Base-by-base conservation (phyloP, 2,888 invertebrate species). In the Ptilodon capucinus region DNA sequence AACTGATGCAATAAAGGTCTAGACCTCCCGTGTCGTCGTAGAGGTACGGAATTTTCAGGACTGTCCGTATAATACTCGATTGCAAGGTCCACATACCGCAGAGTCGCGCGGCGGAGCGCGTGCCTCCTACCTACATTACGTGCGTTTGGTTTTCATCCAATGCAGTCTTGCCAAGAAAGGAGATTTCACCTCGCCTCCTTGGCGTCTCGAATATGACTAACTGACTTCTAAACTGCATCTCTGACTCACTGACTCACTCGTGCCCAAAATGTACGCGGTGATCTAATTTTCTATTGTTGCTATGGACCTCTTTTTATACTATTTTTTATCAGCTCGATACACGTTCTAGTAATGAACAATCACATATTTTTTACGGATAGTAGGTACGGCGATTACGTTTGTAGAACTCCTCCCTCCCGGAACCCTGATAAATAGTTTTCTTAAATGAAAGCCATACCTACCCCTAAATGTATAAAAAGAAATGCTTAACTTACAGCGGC, bases 251-350 rank as follows among this genome's bases (percentile, higher is more conserved):
- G 46, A 7, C 21, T 9, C 50, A 46, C 60, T 48, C 51, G 46
- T 52, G 44, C 60, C 64, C 40, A 61, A 66, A 55, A 50, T 13
- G 65, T 54, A 32, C 16, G 16, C 48, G 68, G 51, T 75, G 72
- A 74, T 75, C 76, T 71, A 67, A 75, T 56, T 42, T 3, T 19
- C 13, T n/a, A 34, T 34, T 19, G 30, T 42, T 34, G 19, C 35
- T 17, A 34, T 18, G 17, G 16, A 35, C 35, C 8, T 17, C 9
- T 38, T 45, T 43, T 58, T 43, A 25, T 35, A 38, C 41, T 19
- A 46, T 57, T 48, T 58, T 40, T 48, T 44, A 4, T 32, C 32
- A 5, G 11, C n/a, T 28, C 28, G n/a, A 28, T 28, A 11, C n/a
- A 11, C 28, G 28, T 28, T 25, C n/a, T n/a, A n/a, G n/a, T n/a